Base-by-base conservation (phyloP, 2,113 vertebrate species). In the Phaethon lepturus region DNA sequence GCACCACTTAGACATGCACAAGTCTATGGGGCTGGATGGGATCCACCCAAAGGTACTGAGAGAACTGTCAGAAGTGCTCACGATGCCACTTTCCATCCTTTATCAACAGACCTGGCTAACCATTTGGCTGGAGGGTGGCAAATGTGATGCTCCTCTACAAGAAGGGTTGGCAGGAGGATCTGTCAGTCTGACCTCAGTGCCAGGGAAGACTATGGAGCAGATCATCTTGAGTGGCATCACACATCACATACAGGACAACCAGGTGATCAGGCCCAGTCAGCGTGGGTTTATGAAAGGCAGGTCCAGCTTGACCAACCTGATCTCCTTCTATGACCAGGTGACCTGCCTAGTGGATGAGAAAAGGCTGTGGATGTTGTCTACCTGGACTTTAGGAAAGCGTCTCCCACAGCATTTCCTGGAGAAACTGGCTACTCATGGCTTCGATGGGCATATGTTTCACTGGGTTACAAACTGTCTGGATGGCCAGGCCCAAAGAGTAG, bases 391-490 rank as follows among this genome's bases (percentile, higher is more conserved):
- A 38, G 22, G 72, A 58, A 91, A 66, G 16, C 1, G 1, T 33
- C 38, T 67, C 28, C 17, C 53, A 35, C 24, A 28, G 20, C 40
- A 42, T 60, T 22, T 44, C 2, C 17, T 35, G 17, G 23, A 40
- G n/a, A 63, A 55, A 16, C 14, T 25, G 40, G 17, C 24, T 35
- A 72, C 40, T 76, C 6, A 17, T 40, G 40, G 11, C 62, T 68
- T 63, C 29, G 47, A 35, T 2, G 4, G 15, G n/a, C 2, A 10
- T 28, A 38, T 11, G 12, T 6, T 52, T 52, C 6, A 0, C 9
- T 53, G 38, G 33, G 31, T 42, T 6, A 40, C 49, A 63, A 42
- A 18, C n/a, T 52, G 44, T 11, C 26, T 60, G 53, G 22, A 7
- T 33, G 38, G 60, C 13, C 2, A 0, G 9, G 7, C 40, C 40